Evolutionary conservation across 2,888 invertebrate species (phyloP), one percentile per base, ranked within the genome.

Genomic region (Himalopsyche kuldschensis): DNA sequence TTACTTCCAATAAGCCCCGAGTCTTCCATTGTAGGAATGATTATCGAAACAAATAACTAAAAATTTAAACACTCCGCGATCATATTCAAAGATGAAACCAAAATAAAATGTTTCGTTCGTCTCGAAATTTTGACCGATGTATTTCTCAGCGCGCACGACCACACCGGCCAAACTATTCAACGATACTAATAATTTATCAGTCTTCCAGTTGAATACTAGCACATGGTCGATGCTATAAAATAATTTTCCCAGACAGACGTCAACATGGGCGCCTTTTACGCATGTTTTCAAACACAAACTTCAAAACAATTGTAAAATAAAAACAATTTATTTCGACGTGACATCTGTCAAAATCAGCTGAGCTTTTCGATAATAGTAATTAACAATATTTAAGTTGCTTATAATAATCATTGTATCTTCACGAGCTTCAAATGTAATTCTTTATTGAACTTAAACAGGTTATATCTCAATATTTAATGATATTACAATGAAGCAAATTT

Each of bases 11-110:
- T 79, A n/a, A 83, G 77, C 11, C 79, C 85, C 3, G 84, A 78
- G 30, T 86, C 84, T 75, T 86, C 86, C 86, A 86, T 86, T 15
- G 15, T 63, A 11, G 1, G 30, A 69, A 20, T n/a, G 17, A 69
- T 69, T 69, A 69, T 30, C 35, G 35, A 76, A 76, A 6, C 1
- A 11, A 4, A n/a, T 0, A 24, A 69, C 24, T 69, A 4, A 77
- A 77, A 77, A 17, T 20, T 17, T 46, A 77, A 20, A 77, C 46
- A 69, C 69, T 69, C 11, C 69, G 69, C 69, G 15, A 30, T 69
- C 69, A 69, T 69, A 27, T 69, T 69, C 20, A 15, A 11, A 27
- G 69, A 30, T 0, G 8, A 11, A 69, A 69, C 69, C 30, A 69
- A 69, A 69, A 69, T 69, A 69, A 24, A 30, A 69, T 69, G 27